Conservation (phyloP, 2,113 vertebrate species). For the Corythornis cristatus region DNA sequence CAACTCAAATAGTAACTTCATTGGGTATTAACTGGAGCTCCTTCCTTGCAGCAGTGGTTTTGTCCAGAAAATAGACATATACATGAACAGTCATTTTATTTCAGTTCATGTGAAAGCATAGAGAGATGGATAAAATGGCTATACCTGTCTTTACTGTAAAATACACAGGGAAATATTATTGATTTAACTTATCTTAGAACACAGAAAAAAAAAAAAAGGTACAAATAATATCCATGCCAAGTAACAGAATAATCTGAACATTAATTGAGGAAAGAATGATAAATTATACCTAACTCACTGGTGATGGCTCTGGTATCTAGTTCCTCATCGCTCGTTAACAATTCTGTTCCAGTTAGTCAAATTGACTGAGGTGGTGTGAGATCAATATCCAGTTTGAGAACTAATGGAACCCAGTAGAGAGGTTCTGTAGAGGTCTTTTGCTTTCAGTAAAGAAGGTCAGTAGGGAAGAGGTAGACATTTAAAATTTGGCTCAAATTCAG, state of each 20-base stretch:
- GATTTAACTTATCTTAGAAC: not conserved
- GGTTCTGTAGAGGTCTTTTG: not conserved
- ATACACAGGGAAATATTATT: not conserved
- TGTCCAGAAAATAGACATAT: not conserved
- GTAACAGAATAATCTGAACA: not conserved
- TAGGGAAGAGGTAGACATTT: not conserved
- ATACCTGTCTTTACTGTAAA: not conserved
- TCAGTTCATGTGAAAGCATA: not conserved
- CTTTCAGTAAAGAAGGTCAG: not conserved
- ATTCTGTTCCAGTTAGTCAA: slow-evolving; percentile 8
- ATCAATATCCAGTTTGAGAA: not conserved
- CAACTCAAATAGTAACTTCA: not conserved
- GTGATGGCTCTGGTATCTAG: not conserved
- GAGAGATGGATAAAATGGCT: not conserved
- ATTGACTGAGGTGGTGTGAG: not conserved
- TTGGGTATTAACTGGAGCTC: not conserved
- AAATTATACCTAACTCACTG: not conserved
- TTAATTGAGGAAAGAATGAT: not conserved
- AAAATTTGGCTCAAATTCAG: not conserved
- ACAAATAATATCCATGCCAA: not conserved
- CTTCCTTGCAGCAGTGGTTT: not conserved
- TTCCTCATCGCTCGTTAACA: not conserved
- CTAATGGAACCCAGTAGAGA: not conserved
- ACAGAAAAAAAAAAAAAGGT: not conserved
- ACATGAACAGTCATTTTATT: not conserved